Evolutionary conservation across 2,797 vertebrate genomes (phyloP).

Genomic region (Poeciliopsis paucimaculata): DNA sequence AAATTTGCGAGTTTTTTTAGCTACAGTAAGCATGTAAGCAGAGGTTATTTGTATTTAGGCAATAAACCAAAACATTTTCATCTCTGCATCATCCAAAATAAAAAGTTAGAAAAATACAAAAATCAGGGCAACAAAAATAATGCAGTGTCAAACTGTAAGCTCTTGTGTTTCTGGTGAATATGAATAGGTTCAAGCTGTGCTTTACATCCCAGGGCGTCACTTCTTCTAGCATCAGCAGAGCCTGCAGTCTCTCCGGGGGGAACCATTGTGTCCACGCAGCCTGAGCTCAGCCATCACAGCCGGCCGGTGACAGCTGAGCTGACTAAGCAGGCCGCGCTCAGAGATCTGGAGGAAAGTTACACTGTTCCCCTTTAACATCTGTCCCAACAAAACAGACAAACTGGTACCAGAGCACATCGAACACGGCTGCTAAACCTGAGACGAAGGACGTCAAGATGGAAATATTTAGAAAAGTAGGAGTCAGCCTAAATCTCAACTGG

Average conservation of each 20-base stretch:
- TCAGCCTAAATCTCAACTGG: not conserved
- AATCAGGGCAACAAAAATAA: constrained; percentile 41
- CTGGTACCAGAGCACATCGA: constrained; percentile 11
- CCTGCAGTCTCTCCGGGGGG: constrained; percentile 50
- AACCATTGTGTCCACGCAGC: constrained; percentile 45
- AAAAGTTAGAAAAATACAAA: constrained; percentile 31
- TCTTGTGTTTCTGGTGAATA: constrained; percentile 42
- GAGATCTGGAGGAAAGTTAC: constrained; percentile 44
- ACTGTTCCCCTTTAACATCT: constrained; percentile 43
- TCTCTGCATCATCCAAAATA: not conserved
- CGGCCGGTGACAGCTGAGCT: constrained; percentile 58
- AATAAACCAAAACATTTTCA: not conserved
- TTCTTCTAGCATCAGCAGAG: constrained; percentile 71
- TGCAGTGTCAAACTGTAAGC: constrained; percentile 53
- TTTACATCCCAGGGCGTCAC: constrained; percentile 45
- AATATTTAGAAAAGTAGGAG: not conserved
- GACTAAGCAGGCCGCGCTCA: constrained; percentile 37
- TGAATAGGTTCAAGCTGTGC: constrained; percentile 58
- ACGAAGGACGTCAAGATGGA: not conserved
- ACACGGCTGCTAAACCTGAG: not conserved
- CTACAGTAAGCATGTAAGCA: not conserved
- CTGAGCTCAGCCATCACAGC: constrained; percentile 57
- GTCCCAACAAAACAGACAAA: constrained; percentile 34
- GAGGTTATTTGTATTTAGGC: not conserved
- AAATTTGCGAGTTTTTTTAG: not conserved